A percentile compares a stretch with the other conserved stretches of the same genome.
Conservation (phyloP, 2,888 invertebrate species). For the Dinocampus coccinellae region DNA sequence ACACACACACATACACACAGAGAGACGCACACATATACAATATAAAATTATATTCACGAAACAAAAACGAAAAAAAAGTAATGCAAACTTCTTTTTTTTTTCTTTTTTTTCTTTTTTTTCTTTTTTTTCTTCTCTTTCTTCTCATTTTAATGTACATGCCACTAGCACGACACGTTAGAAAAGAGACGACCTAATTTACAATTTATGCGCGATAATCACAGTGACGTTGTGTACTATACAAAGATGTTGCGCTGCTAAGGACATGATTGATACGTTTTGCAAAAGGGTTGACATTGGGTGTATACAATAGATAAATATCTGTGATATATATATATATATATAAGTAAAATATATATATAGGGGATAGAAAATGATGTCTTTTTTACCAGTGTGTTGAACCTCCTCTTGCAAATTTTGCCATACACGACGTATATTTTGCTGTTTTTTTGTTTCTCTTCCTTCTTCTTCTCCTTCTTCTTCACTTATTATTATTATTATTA, state of each 20-base stretch:
- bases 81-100: slow-evolving; percentile 9
- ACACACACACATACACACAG: not conserved
- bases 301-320: slow-evolving; percentile 14
- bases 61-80: slow-evolving; percentile 5
- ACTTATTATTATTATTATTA: no score
- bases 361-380: not conserved
- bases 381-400: not conserved
- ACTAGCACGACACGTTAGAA: slow-evolving; percentile 30
- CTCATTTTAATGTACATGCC: not conserved
- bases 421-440: not conserved
- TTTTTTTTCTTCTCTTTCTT: not conserved
- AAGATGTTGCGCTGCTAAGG: slow-evolving; percentile 9
- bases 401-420: not conserved
- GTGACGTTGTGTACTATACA: slow-evolving; percentile 21
- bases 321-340: not conserved
- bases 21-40: not conserved
- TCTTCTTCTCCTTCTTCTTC: no score
- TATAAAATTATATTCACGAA: slow-evolving; percentile 10
- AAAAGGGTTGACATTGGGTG: slow-evolving; percentile 29
- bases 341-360: not conserved
- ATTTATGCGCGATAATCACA: slow-evolving; percentile 41
- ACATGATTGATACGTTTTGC: slow-evolving; percentile 34
- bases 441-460: no score
- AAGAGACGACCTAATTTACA: slow-evolving; percentile 48
- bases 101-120: not conserved